A percentile compares a stretch with the other conserved stretches of the same genome.
phyloP scores from a whole-genome alignment of 2,888 invertebrate genomes.

The Noctua comes region DNA sequence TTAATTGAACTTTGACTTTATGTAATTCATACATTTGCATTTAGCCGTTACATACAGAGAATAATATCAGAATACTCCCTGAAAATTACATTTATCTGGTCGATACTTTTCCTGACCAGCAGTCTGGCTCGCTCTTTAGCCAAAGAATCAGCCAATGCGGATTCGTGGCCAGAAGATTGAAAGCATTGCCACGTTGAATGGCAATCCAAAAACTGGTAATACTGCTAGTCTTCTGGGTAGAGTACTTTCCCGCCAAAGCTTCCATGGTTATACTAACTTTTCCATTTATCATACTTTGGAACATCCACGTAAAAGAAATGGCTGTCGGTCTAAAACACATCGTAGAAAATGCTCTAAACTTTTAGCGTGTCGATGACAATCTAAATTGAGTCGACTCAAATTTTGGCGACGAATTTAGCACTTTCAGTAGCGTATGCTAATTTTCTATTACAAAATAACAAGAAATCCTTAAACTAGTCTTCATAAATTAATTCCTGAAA shows the following conservation, averaged over 20 bases:
- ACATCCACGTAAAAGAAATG: neutral
- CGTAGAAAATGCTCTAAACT: too few species aligned
- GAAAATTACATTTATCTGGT: neutral
- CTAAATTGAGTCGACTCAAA: neutral
- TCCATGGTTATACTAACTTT: neutral
- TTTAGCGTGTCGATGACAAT: neutral
- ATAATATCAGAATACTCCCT: neutral
- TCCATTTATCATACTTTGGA: neutral
- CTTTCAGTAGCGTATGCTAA: neutral
- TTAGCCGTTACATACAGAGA: neutral
- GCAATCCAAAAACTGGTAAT: neutral
- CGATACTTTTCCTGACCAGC: neutral
- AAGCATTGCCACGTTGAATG: neutral
- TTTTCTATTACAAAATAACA: slow-evolving; percentile 9
- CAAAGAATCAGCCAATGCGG: neutral
- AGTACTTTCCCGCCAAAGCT: neutral
- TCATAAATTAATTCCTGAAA: slow-evolving; percentile 13
- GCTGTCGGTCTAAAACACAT: neutral
- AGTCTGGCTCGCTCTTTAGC: neutral
- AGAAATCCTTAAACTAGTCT: slow-evolving; percentile 2
- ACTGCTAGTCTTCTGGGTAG: neutral
- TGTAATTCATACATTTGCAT: slow-evolving; percentile 1
- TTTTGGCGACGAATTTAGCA: neutral
- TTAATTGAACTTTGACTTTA: slow-evolving; percentile 1
- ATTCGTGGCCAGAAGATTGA: neutral